Evolutionary conservation across 1,140 invertebrate genomes (phyloP).

Genomic region (Drosophila ironensis): DNA sequence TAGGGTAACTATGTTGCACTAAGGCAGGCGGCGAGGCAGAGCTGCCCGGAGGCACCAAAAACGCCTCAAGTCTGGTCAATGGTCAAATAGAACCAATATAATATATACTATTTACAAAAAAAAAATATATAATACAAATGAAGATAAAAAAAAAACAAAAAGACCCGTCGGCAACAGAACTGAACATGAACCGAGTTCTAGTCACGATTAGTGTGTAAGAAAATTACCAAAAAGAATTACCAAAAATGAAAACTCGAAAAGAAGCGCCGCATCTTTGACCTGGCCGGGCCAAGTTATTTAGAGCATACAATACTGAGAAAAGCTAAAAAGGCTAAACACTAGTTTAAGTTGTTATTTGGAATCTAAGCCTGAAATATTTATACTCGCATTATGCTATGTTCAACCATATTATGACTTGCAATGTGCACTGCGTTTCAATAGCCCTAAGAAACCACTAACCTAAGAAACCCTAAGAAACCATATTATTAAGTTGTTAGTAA

Average conservation of each 20-base stretch:
- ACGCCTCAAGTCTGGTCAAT: not conserved
- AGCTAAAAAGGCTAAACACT: not conserved
- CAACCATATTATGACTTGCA: not conserved
- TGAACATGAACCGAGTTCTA: not conserved
- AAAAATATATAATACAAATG: too few species aligned
- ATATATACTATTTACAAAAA: too few species aligned
- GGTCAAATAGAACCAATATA: too few species aligned
- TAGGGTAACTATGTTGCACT: conserved; percentile 74
- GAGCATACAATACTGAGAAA: too few species aligned
- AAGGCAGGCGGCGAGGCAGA: not conserved
- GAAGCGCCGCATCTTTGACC: not conserved
- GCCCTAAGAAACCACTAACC: conserved; percentile 7
- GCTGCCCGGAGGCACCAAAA: not conserved
- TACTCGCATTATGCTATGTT: not conserved
- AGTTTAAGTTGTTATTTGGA: conserved; percentile 16
- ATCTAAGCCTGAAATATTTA: not conserved
- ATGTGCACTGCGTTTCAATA: not conserved
- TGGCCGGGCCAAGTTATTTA: conserved; percentile 9
- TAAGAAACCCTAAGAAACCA: conserved; percentile 10
- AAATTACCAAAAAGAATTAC: too few species aligned
- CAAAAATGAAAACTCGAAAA: not conserved
- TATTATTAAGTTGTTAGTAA: conserved; percentile 50
- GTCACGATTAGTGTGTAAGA: conserved; percentile 21
- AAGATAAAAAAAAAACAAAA: too few species aligned
- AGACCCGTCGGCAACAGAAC: not conserved